Base-by-base conservation (phyloP, 1,140 invertebrate species). In the Luehdorfia chinensis region DNA sequence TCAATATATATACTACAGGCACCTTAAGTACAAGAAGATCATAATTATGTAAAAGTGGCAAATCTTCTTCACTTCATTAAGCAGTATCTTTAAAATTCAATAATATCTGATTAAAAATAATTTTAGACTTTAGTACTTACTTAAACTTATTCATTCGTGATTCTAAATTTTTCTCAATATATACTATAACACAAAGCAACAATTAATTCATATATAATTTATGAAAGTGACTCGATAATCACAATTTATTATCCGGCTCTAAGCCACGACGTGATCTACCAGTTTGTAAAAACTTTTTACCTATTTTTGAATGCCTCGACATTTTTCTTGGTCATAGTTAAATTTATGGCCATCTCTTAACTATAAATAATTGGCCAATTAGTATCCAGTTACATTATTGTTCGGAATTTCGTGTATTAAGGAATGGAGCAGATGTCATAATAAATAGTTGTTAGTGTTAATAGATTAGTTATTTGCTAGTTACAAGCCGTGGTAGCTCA, bases 311-410 rank as follows among this genome's bases (percentile, higher is more conserved):
- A 25, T 5, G 15, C 16, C 19, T 8, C 6, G 12, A 13, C 19
- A 11, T 18, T 25, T 39, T 13, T 7, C 12, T 25, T 15, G n/a
- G 25, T 39, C 36, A 13, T 13, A 21, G 36, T 23, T 12, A 25
- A 39, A 39, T 39, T 39, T 39, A 39, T 39, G n/a, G 21, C 19
- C 16, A 6, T 11, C n/a, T 23, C 11, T 23, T 7, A 7, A 39
- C 18, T 23, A 39, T 39, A 25, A 39, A 39, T 39, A 39, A 8
- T 27, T 2, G 18, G 13, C 19, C 12, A n/a, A 39, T 39, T 39
- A 39, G 18, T 27, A 39, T 39, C 7, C 3, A 13, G 6, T 36
- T 36, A 21, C 15, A 9, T 34, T 34, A 34, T 18, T 34, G 15
- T 34, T 34, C 9, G 32, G 18, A 34, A 34, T 34, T 14, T n/a